phyloP scores from a whole-genome alignment of 92 coral and sea anemone genomes.

The Porites lobata region DNA sequence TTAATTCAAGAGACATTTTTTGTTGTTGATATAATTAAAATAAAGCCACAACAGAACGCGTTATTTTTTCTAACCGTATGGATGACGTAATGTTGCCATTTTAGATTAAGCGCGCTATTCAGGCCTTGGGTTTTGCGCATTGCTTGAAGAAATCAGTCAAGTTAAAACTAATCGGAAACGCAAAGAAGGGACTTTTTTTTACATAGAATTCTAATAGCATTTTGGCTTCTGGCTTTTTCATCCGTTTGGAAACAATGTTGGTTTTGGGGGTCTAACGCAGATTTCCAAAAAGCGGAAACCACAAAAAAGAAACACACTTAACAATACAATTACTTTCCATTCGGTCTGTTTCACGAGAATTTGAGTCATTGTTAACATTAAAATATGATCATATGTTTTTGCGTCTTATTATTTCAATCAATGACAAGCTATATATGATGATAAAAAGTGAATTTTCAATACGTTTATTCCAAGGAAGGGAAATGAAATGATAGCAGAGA shows the following conservation, averaged over 20 bases:
- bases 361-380: slow-evolving; percentile 1
- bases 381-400: neutral
- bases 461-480: too few species aligned
- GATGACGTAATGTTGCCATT: slow-evolving; percentile 26
- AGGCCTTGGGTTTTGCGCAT: neutral
- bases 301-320: neutral
- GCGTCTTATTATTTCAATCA: neutral
- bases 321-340: neutral
- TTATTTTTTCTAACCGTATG: neutral
- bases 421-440: too few species aligned
- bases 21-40: neutral
- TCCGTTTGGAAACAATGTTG: neutral
- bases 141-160: neutral
- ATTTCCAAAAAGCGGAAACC: slow-evolving; percentile 24
- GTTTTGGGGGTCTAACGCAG: neutral
- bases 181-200: neutral
- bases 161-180: neutral
- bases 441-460: too few species aligned
- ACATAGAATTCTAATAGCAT: neutral
- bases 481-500: too few species aligned
- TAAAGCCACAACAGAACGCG: neutral
- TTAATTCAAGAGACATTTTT: neutral
- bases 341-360: slow-evolving; percentile 5
- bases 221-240: neutral
- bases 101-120: slow-evolving; percentile 4